A percentile compares a stretch with the other conserved stretches of the same genome.
Evolutionary conservation across 2,113 vertebrate genomes (phyloP).

Genomic region (Hirundichthys speculiger): DNA sequence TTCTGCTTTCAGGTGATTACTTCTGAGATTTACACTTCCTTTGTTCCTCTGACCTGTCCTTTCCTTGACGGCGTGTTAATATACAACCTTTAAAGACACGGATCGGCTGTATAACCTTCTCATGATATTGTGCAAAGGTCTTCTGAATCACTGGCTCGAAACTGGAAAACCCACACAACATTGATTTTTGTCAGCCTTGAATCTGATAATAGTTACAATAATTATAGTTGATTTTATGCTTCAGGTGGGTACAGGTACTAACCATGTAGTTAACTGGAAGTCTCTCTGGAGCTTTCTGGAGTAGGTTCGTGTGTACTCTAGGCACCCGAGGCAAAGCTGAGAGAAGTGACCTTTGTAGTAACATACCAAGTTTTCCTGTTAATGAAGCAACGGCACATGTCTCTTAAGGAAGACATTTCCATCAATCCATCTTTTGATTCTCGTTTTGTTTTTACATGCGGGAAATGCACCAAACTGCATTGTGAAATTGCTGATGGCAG

Average conservation of each 20-base stretch:
- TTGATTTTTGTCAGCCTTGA: background rate
- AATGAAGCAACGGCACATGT: too few species aligned
- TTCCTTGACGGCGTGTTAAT: constrained; percentile 68
- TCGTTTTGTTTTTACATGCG: too few species aligned
- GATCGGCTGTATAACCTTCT: constrained; percentile 40
- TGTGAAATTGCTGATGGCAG: too few species aligned
- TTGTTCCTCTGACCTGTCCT: constrained; percentile 20
- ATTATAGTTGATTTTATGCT: constrained; percentile 6
- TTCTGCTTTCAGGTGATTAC: background rate
- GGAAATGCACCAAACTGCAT: too few species aligned
- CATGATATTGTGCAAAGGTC: constrained; percentile 23
- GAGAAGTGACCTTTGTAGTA: too few species aligned
- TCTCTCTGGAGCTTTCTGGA: background rate
- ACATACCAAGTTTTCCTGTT: too few species aligned
- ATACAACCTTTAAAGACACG: constrained; percentile 68
- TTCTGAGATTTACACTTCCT: constrained; percentile 15
- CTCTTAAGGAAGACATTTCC: too few species aligned
- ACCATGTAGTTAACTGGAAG: background rate
- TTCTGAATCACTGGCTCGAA: constrained; percentile 30
- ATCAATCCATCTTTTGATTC: too few species aligned
- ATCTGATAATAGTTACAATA: background rate
- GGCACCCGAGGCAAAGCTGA: too few species aligned
- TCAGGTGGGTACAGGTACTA: background rate
- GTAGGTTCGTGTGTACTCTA: too few species aligned
- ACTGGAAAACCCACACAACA: constrained; percentile 9